Base-by-base conservation (phyloP, 2,797 vertebrate species). In the Gouania willdenowi region DNA sequence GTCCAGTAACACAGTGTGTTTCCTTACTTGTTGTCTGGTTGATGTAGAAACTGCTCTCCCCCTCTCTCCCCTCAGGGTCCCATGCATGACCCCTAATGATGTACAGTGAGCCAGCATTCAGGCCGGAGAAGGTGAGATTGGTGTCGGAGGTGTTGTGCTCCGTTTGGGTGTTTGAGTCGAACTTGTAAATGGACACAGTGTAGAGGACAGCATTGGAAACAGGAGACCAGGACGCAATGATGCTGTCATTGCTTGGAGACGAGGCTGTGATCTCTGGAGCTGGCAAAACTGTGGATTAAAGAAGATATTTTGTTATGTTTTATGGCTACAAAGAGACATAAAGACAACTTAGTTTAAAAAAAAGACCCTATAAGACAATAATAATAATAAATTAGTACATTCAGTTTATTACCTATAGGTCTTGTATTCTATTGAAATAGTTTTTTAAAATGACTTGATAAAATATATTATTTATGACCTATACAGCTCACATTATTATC, bases 1-100 rank as follows among this genome's bases (percentile, higher is more conserved):
- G n/a, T n/a, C n/a, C n/a, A n/a, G n/a, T n/a, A n/a, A n/a, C n/a
- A n/a, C n/a, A n/a, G n/a, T n/a, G n/a, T 13, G 5, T 7, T 3
- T 39, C 19, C 92, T 94, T 89, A 96, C 94, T 84, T 78, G 92
- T 98, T 49, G 87, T 90, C 79, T 95, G 93, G 70, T 88, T 91
- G 60, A 84, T 50, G 1, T 61, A 87, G 44, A 4, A 15, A 26
- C 79, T 83, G 39, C 79, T 56, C 22, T 97, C 93, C 51, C 95
- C 95, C 8, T 84, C 63, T 22, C 88, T 77, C 6, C 83, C 85
- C 9, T 86, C 87, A 1, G 57, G 35, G 56, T 92, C 93, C 92
- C 91, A 93, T 7, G 91, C 92, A 4, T 83, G 84, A 17, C 73
- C 84, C 45, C 68, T 86, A 55, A 94, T 83, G 21, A 75, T 64